A percentile compares a stretch with the other conserved stretches of the same genome.
Conservation (phyloP, 2,888 invertebrate species). For the Prosopocoilus inquinatus region DNA sequence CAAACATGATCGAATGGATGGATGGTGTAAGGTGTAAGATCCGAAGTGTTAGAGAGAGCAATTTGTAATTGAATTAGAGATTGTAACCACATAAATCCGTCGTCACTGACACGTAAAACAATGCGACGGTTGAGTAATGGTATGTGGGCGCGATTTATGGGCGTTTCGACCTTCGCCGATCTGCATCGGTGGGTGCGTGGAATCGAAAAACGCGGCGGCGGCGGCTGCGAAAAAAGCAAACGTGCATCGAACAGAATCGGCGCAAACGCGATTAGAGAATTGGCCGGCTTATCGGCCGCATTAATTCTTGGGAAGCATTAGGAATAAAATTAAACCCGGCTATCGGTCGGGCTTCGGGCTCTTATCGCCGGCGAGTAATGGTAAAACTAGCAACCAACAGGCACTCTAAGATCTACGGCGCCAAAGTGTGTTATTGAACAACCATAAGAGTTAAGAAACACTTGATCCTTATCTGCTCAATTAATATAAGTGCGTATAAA, state of each 20-base stretch:
- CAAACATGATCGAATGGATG: too few species aligned
- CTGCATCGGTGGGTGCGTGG: background rate
- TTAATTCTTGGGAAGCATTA: slow-evolving; percentile 4
- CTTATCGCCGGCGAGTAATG: slow-evolving; percentile 9
- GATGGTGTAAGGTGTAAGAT: too few species aligned
- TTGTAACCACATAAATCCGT: too few species aligned
- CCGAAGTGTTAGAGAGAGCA: too few species aligned
- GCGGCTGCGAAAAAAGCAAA: background rate
- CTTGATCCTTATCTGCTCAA: slow-evolving; percentile 23
- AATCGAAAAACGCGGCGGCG: too few species aligned
- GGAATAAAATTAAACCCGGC: slow-evolving; percentile 10
- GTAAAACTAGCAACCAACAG: slow-evolving; percentile 8
- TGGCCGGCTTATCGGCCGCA: background rate
- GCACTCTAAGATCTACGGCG: slow-evolving; percentile 20
- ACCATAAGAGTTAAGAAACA: slow-evolving; percentile 24
- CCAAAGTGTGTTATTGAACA: slow-evolving; percentile 24
- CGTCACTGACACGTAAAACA: too few species aligned
- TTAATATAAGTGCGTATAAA: slow-evolving; percentile 20
- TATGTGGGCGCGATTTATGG: background rate
- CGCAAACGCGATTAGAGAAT: background rate
- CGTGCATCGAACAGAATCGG: slow-evolving; percentile 2
- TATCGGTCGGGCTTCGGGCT: slow-evolving; percentile 1
- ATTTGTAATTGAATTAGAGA: too few species aligned
- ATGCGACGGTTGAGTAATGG: too few species aligned
- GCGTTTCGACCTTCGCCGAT: background rate